phyloP scores from a whole-genome alignment of 2,888 invertebrate species.

The Napeogenes sylphis region DNA sequence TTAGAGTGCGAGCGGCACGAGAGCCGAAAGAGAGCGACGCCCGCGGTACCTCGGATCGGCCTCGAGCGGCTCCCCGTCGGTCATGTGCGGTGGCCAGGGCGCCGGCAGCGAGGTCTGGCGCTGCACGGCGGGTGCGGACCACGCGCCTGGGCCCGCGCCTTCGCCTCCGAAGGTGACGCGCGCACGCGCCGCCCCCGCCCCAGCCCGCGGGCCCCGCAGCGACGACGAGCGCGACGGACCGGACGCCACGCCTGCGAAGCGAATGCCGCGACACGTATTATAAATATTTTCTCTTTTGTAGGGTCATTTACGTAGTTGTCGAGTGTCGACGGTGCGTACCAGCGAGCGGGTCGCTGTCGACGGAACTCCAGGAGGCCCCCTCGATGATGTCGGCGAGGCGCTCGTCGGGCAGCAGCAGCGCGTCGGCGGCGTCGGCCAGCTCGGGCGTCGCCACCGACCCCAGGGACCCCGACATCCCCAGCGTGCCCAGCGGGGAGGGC shows the following conservation, averaged over 20 bases:
- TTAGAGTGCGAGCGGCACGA: no score
- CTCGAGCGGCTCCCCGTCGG: not conserved
- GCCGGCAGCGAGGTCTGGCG: conserved; percentile 89
- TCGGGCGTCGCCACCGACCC: conserved; percentile 35
- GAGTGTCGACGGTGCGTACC: conserved; percentile 35
- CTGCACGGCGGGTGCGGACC: conserved; percentile 81
- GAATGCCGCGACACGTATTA: not conserved
- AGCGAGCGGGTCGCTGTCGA: conserved; percentile 84
- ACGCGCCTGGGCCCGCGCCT: conserved; percentile 82
- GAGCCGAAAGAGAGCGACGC: not conserved
- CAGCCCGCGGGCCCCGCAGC: conserved; percentile 75
- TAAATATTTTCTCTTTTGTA: not conserved
- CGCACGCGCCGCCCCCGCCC: conserved; percentile 38
- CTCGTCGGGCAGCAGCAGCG: conserved; percentile 59
- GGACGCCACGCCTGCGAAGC: conserved; percentile 9
- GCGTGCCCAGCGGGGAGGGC: conserved; percentile 7
- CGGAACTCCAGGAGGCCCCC: conserved; percentile 77
- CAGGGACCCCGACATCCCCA: conserved; percentile 18
- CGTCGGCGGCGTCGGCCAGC: conserved; percentile 63
- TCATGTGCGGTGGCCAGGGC: conserved; percentile 72
- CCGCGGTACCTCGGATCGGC: not conserved
- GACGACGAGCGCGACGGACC: conserved; percentile 41
- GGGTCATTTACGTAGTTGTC: not conserved
- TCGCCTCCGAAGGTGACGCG: conserved; percentile 48
- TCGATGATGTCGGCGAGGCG: conserved; percentile 75